These are phyloP conservation scores for Platichthys stellatus DNA, from an alignment of 2,113 vertebrate genomes.

Conservation along the genomic window DNA sequence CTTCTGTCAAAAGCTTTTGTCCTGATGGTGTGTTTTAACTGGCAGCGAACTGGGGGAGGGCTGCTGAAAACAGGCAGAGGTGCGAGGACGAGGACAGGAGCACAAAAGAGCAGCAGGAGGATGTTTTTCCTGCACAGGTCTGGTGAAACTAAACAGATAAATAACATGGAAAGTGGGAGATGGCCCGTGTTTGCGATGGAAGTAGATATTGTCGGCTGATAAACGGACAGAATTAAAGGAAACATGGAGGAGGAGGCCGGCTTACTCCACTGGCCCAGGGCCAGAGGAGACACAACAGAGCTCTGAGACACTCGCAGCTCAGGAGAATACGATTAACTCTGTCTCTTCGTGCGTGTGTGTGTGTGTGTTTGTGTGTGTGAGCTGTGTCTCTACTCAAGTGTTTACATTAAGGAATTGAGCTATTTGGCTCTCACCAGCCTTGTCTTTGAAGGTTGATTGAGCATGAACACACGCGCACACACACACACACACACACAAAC, in stretches of 20 bases:
- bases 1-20: slow-evolving; percentile 39
- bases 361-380: neutral
- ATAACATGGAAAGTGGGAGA: neutral
- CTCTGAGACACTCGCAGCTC: slow-evolving; percentile 60
- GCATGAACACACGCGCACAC: slow-evolving; percentile 30
- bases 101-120: neutral
- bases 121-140: neutral
- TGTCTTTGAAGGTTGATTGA: slow-evolving; percentile 60
- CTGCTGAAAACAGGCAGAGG: neutral
- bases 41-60: slow-evolving; percentile 43
- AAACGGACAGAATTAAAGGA: slow-evolving; percentile 34
- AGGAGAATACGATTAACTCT: slow-evolving; percentile 65
- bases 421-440: slow-evolving; percentile 53
- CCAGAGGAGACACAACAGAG: slow-evolving; percentile 59
- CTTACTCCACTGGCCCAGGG: slow-evolving; percentile 49
- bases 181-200: slow-evolving; percentile 2
- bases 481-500: slow-evolving; percentile 17
- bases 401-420: slow-evolving; percentile 72
- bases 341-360: slow-evolving; percentile 22
- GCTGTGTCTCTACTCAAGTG: slow-evolving; percentile 52
- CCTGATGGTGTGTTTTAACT: slow-evolving; percentile 51
- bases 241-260: slow-evolving; percentile 17
- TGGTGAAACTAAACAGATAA: slow-evolving; percentile 19
- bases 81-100: slow-evolving; percentile 25
- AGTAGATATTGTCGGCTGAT: slow-evolving; percentile 34